These are phyloP conservation scores for Propithecus perrieri DNA, from an alignment of 2,797 vertebrate species.

Conservation along the genomic window DNA sequence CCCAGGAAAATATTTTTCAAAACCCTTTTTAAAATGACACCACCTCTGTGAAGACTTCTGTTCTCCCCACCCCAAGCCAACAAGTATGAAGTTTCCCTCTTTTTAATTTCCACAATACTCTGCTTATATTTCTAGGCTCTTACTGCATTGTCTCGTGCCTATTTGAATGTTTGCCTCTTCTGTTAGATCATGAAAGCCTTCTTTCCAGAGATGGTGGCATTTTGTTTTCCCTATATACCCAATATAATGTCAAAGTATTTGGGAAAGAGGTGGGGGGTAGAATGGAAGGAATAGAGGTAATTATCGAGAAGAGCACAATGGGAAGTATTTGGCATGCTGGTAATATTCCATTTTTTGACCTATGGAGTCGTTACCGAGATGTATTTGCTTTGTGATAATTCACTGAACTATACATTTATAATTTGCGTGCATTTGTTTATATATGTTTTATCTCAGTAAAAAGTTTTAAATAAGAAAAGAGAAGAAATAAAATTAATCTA, in stretches of 20 bases:
- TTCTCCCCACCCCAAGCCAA: neutral
- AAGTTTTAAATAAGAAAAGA: neutral
- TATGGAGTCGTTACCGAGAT: neutral
- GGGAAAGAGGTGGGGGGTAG: neutral
- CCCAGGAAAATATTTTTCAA: neutral
- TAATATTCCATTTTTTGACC: neutral
- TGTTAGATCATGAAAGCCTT: neutral
- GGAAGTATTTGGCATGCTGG: neutral
- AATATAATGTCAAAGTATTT: neutral
- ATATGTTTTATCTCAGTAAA: neutral
- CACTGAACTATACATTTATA: neutral
- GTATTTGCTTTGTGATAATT: neutral
- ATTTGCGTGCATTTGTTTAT: neutral
- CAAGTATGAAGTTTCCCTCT: neutral
- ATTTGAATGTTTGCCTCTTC: neutral
- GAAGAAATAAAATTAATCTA: neutral
- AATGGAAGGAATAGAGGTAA: neutral
- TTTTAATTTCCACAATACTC: neutral
- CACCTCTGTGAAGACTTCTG: neutral
- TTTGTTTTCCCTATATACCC: neutral
- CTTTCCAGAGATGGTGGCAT: neutral
- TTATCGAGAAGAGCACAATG: neutral
- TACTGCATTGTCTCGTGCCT: neutral
- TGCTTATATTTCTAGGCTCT: neutral
- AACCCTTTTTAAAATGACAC: neutral